Base-by-base conservation (phyloP, 2,113 vertebrate genomes). In the Atlantisia rogersi region DNA sequence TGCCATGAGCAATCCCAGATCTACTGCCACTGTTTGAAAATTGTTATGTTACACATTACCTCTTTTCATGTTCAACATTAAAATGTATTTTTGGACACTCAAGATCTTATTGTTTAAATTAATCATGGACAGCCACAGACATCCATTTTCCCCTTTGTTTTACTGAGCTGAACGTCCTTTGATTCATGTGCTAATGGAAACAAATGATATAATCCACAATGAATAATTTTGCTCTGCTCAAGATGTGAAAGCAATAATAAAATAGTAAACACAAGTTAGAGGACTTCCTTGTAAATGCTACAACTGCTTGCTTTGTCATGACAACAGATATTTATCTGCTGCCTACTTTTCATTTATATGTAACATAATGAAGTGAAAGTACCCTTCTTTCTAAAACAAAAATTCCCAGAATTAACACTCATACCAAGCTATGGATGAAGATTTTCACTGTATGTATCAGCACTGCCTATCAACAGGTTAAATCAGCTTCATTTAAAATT, bases 111-210 rank as follows among this genome's bases (percentile, higher is more conserved):
- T 96, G 85, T 96, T 94, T 88, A 91, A 91, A 96, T 96, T 94
- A 92, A 94, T 92, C 91, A 89, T 13, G 48, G 78, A 67, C 10
- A 20, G 86, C 89, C 74, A 85, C 50, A 2, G 2, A 82, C 62
- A 96, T 65, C 50, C 48, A 50, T 92, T 96, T 92, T 50, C 80
- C 58, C 86, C 53, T 84, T 84, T 96, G 63, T 93, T 93, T 95
- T 79, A 92, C 71, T 88, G 62, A 92, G 77, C 44, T 92, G 58
- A 95, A 85, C n/a, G 90, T 82, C 40, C 70, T 92, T 91, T 94
- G 89, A 97, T 95, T 96, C 87, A 86, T 96, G 96, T 92, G 74
- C 74, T 95, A 94, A 96, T 92, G 67, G 78, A 91, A 96, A 86
- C 74, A 93, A 96, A 94, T 0, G 7, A 88, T 86, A 89, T 52